phyloP scores from a whole-genome alignment of 2,113 vertebrate species.

The Solenodon paradoxus region DNA sequence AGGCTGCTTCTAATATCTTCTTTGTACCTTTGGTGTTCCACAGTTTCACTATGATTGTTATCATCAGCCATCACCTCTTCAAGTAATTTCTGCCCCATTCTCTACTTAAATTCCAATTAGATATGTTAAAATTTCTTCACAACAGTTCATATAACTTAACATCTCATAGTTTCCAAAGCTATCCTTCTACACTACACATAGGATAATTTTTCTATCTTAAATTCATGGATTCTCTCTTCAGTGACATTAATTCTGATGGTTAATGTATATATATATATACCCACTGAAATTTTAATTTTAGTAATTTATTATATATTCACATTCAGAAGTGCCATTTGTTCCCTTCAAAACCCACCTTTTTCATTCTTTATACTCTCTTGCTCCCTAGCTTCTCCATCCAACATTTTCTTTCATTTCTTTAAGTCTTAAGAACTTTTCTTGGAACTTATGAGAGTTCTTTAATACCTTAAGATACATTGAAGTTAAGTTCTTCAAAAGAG shows the following conservation, averaged over 20 bases:
- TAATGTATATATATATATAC: no score
- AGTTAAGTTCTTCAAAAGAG: not conserved
- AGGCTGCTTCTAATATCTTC: not conserved
- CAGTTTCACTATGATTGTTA: not conserved
- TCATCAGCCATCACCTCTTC: not conserved
- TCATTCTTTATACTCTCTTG: not conserved
- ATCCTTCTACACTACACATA: no score
- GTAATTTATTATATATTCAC: not conserved
- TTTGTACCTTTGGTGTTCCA: not conserved
- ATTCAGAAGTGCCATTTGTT: not conserved
- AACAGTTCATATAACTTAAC: not conserved
- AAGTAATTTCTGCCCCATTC: not conserved
- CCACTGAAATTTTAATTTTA: not conserved
- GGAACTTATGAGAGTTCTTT: not conserved
- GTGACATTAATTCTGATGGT: not conserved
- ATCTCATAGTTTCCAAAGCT: not conserved
- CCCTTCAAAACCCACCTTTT: not conserved
- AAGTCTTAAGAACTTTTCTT: not conserved
- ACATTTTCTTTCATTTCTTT: not conserved
- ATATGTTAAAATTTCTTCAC: not conserved
- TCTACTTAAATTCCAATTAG: not conserved
- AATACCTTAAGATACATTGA: not conserved
- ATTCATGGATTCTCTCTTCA: not conserved
- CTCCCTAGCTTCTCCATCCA: not conserved
- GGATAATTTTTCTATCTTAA: not conserved